These are phyloP conservation scores for Poeciliopsis prolifica DNA, from an alignment of 2,113 vertebrate species.

Conservation along the genomic window DNA sequence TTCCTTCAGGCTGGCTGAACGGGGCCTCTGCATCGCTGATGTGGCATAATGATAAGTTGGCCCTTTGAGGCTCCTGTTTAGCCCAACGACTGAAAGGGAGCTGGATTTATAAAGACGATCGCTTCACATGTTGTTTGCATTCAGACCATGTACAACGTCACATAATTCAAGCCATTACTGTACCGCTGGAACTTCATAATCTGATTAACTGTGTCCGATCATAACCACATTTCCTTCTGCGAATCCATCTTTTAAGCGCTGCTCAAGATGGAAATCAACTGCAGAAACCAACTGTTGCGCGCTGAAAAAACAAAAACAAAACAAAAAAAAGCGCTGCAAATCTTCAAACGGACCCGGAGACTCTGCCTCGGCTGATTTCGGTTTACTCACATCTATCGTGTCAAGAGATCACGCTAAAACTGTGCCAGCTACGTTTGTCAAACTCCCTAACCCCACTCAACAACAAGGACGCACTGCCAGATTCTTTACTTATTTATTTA, in stretches of 20 bases:
- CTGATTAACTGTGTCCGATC: conserved; percentile 64
- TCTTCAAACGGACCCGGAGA: conserved; percentile 5
- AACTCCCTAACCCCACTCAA: conserved; percentile 37
- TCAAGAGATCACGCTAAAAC: conserved; percentile 39
- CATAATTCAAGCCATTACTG: conserved; percentile 58
- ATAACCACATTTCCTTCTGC: conserved; percentile 61
- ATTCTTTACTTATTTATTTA: conserved; percentile 33
- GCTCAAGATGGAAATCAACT: conserved; percentile 57
- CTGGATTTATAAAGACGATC: conserved; percentile 62
- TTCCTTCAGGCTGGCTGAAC: conserved; percentile 63
- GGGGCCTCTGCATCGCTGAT: conserved; percentile 53
- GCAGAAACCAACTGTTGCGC: conserved; percentile 53
- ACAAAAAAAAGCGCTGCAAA: conserved; percentile 9
- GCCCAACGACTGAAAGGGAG: conserved; percentile 40
- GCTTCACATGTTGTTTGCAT: conserved; percentile 64
- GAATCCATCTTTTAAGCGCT: conserved; percentile 47
- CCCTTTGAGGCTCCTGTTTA: conserved; percentile 58
- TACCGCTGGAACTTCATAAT: conserved; percentile 61
- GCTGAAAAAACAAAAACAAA: neutral
- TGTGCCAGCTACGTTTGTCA: conserved; percentile 41
- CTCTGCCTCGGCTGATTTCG: conserved; percentile 29
- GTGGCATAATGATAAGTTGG: conserved; percentile 63
- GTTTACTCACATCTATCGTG: conserved; percentile 53
- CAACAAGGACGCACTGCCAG: conserved; percentile 58
- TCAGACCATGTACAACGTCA: conserved; percentile 61